phyloP scores from a whole-genome alignment of 2,797 vertebrate species.

The Falco biarmicus region DNA sequence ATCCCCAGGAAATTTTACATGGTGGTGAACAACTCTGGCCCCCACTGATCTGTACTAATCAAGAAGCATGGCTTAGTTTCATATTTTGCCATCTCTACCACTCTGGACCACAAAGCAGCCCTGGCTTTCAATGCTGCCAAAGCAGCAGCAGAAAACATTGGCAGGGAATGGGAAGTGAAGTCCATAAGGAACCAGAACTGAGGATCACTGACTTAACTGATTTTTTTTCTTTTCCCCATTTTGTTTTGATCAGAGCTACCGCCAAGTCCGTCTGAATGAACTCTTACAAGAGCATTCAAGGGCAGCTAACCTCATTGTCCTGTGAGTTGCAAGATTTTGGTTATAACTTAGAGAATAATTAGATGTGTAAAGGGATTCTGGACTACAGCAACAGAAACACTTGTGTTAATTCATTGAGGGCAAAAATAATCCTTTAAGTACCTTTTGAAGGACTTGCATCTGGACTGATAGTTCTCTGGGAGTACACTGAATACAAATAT shows the following conservation, averaged over 20 bases:
- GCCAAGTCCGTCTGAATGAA: constrained; percentile 94
- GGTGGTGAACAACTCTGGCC: neutral
- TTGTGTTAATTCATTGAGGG: neutral
- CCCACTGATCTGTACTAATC: neutral
- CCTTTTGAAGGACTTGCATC: neutral
- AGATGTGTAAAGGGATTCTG: neutral
- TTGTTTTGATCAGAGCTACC: constrained; percentile 83
- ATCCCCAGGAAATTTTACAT: neutral
- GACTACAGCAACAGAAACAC: neutral
- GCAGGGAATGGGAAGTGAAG: neutral
- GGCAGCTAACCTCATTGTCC: constrained; percentile 91
- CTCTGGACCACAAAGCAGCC: neutral
- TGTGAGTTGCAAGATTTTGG: constrained; percentile 85
- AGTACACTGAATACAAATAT: neutral
- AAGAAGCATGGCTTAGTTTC: neutral
- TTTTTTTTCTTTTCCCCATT: neutral
- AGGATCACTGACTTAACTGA: neutral
- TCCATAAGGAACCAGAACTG: neutral
- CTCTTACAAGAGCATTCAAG: constrained; percentile 90
- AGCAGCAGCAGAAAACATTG: neutral
- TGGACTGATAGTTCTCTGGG: neutral
- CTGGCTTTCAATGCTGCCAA: neutral
- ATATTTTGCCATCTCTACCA: neutral
- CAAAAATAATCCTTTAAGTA: neutral
- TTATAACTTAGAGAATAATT: neutral